phyloP scores from a whole-genome alignment of 1,140 invertebrate genomes.

The Copidosoma floridanum region DNA sequence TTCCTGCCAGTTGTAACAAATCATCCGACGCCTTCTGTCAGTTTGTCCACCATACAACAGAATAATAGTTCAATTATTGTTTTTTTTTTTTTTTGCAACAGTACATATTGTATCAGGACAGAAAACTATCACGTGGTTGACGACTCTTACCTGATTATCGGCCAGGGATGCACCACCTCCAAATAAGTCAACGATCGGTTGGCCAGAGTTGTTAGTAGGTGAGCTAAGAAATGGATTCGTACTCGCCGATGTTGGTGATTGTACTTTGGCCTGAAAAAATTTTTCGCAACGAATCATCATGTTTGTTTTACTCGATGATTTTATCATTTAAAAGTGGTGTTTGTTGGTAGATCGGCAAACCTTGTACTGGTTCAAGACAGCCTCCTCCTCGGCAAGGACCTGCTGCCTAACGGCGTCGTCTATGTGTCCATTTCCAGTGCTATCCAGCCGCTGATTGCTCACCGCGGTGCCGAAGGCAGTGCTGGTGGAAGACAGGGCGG shows the following conservation, averaged over 20 bases:
- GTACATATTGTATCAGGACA: too few relatives aligned
- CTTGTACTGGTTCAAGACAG: slow-evolving; percentile 92
- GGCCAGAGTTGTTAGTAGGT: slow-evolving; percentile 56
- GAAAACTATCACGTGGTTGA: not conserved
- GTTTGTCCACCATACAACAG: slow-evolving; percentile 24
- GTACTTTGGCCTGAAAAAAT: slow-evolving; percentile 73
- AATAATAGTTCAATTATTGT: not conserved
- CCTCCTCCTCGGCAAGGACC: slow-evolving; percentile 91
- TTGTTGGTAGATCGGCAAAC: too few relatives aligned
- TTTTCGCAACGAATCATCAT: too few relatives aligned
- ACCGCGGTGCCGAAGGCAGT: slow-evolving; percentile 80
- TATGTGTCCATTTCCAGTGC: slow-evolving; percentile 69
- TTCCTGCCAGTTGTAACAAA: slow-evolving; percentile 77
- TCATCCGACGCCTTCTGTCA: slow-evolving; percentile 81
- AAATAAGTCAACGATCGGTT: slow-evolving; percentile 79
- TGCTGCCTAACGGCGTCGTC: slow-evolving; percentile 84
- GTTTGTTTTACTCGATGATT: too few relatives aligned
- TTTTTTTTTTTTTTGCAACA: too few relatives aligned
- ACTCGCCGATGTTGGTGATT: slow-evolving; percentile 69
- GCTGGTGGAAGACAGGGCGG: slow-evolving; percentile 84
- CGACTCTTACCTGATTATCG: slow-evolving; percentile 43
- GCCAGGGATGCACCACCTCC: slow-evolving; percentile 59
- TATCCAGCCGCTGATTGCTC: slow-evolving; percentile 70
- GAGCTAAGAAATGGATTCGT: slow-evolving; percentile 86
- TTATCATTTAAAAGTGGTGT: too few relatives aligned